A percentile compares a stretch with the other conserved stretches of the same genome.
Evolutionary conservation across 2,888 invertebrate species (phyloP).

Genomic region (Nemotelus pantherinus): DNA sequence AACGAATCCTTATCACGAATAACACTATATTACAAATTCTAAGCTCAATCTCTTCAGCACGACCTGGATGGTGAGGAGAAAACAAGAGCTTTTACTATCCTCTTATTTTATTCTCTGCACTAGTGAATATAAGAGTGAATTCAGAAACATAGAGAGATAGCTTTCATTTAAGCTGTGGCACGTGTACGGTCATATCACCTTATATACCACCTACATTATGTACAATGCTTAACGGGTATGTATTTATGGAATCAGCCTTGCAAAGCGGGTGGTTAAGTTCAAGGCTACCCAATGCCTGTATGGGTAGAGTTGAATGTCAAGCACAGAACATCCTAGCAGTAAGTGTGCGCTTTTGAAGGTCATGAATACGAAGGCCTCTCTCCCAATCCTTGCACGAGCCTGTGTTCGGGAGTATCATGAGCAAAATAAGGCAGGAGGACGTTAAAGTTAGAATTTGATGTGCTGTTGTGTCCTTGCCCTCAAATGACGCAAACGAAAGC

Average conservation of each 20-base stretch:
- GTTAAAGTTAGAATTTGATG: conserved; percentile 27
- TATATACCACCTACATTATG: too few species aligned
- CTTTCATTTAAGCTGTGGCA: not conserved
- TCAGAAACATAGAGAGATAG: too few species aligned
- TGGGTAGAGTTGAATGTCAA: conserved; percentile 40
- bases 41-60: too few species aligned
- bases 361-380: conserved; percentile 36
- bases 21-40: too few species aligned
- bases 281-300: conserved; percentile 40
- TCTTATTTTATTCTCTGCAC: too few species aligned
- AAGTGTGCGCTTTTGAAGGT: conserved; percentile 28
- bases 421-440: not conserved
- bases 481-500: conserved; percentile 39
- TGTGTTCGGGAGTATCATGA: not conserved
- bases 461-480: conserved; percentile 37
- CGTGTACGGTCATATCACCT: conserved; percentile 27
- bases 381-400: conserved; percentile 20
- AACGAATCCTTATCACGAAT: too few species aligned
- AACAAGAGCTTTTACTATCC: too few species aligned
- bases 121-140: too few species aligned
- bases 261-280: conserved; percentile 42
- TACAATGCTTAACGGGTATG: not conserved
- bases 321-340: conserved; percentile 30
- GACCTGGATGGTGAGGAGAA: too few species aligned
- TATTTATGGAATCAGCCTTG: conserved; percentile 35